Base-by-base conservation (phyloP, 1,140 invertebrate genomes). In the Pissodes strobi region DNA sequence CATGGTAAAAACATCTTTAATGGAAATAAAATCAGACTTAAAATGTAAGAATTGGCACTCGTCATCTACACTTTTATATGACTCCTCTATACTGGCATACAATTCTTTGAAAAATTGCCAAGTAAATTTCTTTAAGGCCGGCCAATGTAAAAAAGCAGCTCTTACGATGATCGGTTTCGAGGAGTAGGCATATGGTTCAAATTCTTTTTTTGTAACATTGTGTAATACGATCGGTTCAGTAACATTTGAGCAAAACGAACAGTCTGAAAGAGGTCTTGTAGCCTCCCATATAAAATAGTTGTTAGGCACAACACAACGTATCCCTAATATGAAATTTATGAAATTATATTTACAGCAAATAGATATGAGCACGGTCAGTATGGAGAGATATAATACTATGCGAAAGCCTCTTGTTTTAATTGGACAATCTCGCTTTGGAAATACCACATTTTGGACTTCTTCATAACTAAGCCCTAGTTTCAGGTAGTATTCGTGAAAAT, bases 41-140 rank as follows among this genome's bases (percentile, higher is more conserved):
- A 96, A 96, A 57, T 91, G 90, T 62, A 95, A 86, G 79, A 96
- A 96, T 75, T 95, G 93, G 73, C 94, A 96, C 53, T 90, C 88
- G 58, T 88, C 85, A 38, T 90, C 85, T 34, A 88, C 77, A 68
- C 84, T 87, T 64, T 84, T 85, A 74, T 89, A 86, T 56, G 87
- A 84, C 34, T 84, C 89, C 0, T 81, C 81, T 39, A 84, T 84
- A 39, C 78, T 76, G 23, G 85, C 82, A 78, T 94, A 95, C 3
- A 95, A 74, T 37, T 85, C 75, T 74, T 88, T 88, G 58, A 95
- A 92, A 76, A 87, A 91, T n/a, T 86, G 73, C 75, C 86, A 89
- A 78, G 82, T 86, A 72, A 95, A 91, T 1, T 82, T 73, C 46
- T 84, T 78, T 52, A 86, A 83, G 8, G 93, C 92, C 56, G 85